A percentile compares a stretch with the other conserved stretches of the same genome.
Evolutionary conservation across 2,113 vertebrate species (phyloP).

Genomic region (Gobius niger): DNA sequence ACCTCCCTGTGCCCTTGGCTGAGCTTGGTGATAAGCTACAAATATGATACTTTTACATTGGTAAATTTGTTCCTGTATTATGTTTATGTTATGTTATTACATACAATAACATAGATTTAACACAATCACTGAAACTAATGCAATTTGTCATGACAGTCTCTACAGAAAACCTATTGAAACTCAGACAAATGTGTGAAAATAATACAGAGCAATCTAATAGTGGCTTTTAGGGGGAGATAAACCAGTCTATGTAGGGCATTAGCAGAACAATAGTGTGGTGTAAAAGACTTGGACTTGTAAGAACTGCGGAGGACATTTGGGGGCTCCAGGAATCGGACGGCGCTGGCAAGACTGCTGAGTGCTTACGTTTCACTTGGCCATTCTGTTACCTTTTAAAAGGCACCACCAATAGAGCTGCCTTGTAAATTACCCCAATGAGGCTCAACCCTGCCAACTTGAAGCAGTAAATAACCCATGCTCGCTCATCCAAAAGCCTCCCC

Average conservation of each 20-base stretch:
- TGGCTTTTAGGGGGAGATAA: constrained; percentile 22
- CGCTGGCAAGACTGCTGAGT: constrained; percentile 58
- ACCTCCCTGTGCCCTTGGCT: background rate
- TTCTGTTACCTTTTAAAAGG: constrained; percentile 72
- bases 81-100: background rate
- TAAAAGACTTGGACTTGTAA: constrained; percentile 34
- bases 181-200: constrained; percentile 7
- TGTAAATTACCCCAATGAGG: constrained; percentile 79
- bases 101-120: background rate
- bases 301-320: constrained; percentile 42
- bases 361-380: constrained; percentile 72
- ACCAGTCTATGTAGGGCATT: constrained; percentile 12
- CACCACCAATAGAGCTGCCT: constrained; percentile 69
- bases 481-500: constrained; percentile 74
- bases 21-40: constrained; percentile 9
- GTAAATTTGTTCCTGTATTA: no score
- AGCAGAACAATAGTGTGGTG: constrained; percentile 36
- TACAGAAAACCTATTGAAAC: constrained; percentile 6
- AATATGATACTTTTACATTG: no score
- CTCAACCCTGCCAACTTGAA: constrained; percentile 75
- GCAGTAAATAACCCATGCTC: constrained; percentile 80
- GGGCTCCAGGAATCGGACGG: constrained; percentile 44
- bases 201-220: constrained; percentile 28
- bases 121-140: background rate
- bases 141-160: constrained; percentile 16